Conservation (phyloP, 1,140 invertebrate species). For the Sinella curviseta region DNA sequence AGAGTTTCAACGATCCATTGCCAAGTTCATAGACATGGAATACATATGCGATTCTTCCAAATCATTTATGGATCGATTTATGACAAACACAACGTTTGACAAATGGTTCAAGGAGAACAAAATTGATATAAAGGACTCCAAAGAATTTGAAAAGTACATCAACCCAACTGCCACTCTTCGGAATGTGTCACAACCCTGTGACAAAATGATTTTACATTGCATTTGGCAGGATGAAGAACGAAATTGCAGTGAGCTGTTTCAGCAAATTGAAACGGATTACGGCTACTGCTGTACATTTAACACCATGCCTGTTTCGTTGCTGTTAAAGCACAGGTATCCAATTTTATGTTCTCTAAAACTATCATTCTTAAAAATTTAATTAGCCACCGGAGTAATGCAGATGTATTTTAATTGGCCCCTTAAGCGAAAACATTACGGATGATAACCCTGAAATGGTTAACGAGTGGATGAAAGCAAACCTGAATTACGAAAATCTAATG, state of each 20-base stretch:
- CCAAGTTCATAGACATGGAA: too few species aligned
- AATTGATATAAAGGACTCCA: too few species aligned
- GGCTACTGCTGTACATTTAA: constrained; percentile 82
- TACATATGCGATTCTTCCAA: too few species aligned
- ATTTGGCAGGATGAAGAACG: not conserved
- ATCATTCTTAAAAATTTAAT: not conserved
- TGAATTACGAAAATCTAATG: not conserved
- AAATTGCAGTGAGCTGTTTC: constrained; percentile 49
- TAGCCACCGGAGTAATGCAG: not conserved
- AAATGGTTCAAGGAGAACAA: too few species aligned
- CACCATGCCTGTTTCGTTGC: constrained; percentile 52
- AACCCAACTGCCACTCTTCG: not conserved
- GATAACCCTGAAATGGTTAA: not conserved
- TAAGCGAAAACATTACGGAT: not conserved
- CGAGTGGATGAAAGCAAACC: not conserved
- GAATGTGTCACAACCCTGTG: not conserved
- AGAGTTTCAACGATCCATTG: too few species aligned
- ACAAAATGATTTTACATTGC: not conserved
- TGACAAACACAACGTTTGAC: not conserved
- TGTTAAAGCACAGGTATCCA: constrained; percentile 8
- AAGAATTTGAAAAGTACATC: not conserved
- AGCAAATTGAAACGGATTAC: constrained; percentile 74
- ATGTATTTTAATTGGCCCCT: not conserved
- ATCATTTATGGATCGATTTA: too few species aligned
- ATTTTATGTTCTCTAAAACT: not conserved